Evolutionary conservation across 1,140 invertebrate species (phyloP).

Genomic region (Atta texana): DNA sequence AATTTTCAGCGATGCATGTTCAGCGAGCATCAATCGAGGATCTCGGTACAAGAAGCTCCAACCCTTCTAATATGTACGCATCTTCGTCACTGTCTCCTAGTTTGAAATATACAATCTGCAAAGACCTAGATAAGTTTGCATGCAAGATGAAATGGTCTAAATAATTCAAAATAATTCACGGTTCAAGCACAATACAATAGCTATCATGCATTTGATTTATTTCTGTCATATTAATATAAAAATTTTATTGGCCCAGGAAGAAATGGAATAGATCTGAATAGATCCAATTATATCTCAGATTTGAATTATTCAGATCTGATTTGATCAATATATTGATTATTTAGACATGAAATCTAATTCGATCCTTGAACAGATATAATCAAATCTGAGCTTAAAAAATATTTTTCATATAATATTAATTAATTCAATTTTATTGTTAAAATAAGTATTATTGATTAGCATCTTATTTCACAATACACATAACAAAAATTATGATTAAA

Average conservation of each 20-base stretch:
- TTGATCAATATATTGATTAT: too few species aligned
- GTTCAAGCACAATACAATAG: background rate
- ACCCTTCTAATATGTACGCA: background rate
- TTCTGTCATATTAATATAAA: background rate
- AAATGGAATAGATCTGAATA: too few species aligned
- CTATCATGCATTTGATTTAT: background rate
- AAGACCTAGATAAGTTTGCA: background rate
- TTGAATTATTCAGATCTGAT: too few species aligned
- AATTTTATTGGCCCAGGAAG: background rate
- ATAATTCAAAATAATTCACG: background rate
- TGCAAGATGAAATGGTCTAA: background rate
- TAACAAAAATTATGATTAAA: too few species aligned
- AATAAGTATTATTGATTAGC: too few species aligned
- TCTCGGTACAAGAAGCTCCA: conserved; percentile 41
- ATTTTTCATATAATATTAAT: too few species aligned
- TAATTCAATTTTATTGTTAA: too few species aligned
- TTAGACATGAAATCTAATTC: too few species aligned
- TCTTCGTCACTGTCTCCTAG: conserved; percentile 32
- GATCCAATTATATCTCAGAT: too few species aligned
- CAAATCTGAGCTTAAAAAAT: too few species aligned
- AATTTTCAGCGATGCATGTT: conserved; percentile 58
- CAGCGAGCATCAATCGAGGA: conserved; percentile 47
- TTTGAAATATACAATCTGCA: conserved; percentile 12
- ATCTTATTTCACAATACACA: too few species aligned
- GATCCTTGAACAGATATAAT: too few species aligned